These are phyloP conservation scores for Rhodinocichla rosea DNA, from an alignment of 2,113 vertebrate genomes.

Conservation along the genomic window DNA sequence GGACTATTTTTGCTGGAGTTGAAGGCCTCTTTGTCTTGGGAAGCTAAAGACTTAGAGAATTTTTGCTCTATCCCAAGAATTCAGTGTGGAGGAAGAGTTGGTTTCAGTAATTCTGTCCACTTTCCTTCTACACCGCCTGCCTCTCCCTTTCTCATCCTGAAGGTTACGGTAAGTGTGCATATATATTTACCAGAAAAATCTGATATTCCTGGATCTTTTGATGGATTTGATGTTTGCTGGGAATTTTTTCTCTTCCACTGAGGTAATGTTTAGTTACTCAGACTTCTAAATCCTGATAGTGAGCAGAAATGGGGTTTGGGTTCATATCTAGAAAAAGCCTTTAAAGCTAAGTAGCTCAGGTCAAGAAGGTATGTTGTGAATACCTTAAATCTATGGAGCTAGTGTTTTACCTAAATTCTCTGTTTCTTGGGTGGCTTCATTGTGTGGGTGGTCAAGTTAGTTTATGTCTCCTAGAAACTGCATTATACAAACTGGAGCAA, in stretches of 20 bases:
- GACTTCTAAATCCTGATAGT: background rate
- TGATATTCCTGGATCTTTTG: background rate
- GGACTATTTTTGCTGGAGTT: background rate
- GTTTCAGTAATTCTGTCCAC: rapidly evolving
- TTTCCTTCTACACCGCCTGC: background rate
- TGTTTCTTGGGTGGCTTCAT: rapidly evolving
- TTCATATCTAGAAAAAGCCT: background rate
- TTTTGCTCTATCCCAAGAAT: rapidly evolving
- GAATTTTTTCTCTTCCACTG: background rate
- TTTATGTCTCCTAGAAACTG: background rate
- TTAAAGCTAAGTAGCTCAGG: background rate
- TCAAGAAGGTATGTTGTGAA: background rate
- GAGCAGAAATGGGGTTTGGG: background rate
- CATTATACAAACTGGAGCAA: background rate
- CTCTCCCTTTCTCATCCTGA: rapidly evolving
- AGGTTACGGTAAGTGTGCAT: background rate
- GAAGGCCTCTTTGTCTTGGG: rapidly evolving
- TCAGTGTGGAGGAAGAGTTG: rapidly evolving
- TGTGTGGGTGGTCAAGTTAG: background rate
- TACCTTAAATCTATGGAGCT: background rate
- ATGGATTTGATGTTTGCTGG: background rate
- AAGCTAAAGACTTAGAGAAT: background rate
- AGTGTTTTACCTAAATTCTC: background rate
- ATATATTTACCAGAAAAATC: background rate
- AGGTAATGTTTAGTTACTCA: background rate